Percentiles rank a stretch among this genome's conserved stretches.
phyloP scores from a whole-genome alignment of 2,888 invertebrate species.

The Alloplasta piceator region DNA sequence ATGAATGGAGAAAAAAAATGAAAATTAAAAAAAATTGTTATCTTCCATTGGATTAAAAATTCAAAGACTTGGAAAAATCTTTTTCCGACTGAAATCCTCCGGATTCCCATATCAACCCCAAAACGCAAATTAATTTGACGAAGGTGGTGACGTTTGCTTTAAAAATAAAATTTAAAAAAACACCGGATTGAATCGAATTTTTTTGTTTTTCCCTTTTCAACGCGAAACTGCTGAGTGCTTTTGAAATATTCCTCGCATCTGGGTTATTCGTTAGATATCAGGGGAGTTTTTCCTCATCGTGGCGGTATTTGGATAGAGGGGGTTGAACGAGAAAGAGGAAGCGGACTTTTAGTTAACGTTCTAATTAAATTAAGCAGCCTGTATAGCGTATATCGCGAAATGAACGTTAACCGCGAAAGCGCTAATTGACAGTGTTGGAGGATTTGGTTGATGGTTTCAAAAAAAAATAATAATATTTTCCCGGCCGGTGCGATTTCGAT shows the following conservation, averaged over 20 bases:
- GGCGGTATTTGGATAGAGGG: not conserved
- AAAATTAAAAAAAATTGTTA: too few relatives aligned
- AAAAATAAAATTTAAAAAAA: too few relatives aligned
- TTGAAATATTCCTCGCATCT: not conserved
- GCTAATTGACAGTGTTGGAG: conserved; percentile 69
- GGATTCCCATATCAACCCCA: too few relatives aligned
- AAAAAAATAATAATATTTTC: too few relatives aligned
- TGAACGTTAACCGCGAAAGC: conserved; percentile 68
- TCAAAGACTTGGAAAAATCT: too few relatives aligned
- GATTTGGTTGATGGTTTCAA: conserved; percentile 5
- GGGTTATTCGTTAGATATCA: conserved; percentile 9
- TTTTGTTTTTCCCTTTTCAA: not conserved
- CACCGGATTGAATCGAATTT: too few relatives aligned
- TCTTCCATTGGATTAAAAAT: too few relatives aligned
- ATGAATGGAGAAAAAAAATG: too few relatives aligned
- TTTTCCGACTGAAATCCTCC: too few relatives aligned
- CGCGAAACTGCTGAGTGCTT: conserved; percentile 18
- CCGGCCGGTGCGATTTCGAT: too few relatives aligned
- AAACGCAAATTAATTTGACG: too few relatives aligned
- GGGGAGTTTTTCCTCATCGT: not conserved
- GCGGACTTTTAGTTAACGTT: conserved; percentile 54
- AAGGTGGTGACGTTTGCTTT: too few relatives aligned
- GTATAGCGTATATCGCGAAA: conserved; percentile 65
- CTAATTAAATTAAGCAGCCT: conserved; percentile 71
- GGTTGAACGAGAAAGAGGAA: not conserved